Conservation (phyloP, 1,140 invertebrate species). For the Drosophila lini region DNA sequence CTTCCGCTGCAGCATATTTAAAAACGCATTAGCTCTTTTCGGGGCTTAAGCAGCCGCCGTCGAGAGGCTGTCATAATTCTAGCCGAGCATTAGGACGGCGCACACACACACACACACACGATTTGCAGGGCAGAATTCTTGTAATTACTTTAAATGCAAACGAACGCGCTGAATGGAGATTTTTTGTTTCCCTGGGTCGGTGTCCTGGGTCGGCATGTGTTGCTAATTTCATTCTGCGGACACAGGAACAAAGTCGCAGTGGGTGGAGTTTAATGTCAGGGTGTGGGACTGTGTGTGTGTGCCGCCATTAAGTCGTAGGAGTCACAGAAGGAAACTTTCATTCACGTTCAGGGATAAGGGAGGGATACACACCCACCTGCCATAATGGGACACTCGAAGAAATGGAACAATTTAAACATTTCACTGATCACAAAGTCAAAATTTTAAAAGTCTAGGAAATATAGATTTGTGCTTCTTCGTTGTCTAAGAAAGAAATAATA, state of each 20-base stretch:
- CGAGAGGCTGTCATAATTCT: slow-evolving; percentile 61
- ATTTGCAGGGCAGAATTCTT: slow-evolving; percentile 40
- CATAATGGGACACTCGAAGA: slow-evolving; percentile 17
- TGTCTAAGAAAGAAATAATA: no score
- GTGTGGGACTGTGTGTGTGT: slow-evolving; percentile 32
- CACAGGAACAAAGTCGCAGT: slow-evolving; percentile 35
- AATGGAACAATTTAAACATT: neutral
- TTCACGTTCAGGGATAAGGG: slow-evolving; percentile 31
- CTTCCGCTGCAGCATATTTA: slow-evolving; percentile 77
- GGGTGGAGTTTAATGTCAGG: slow-evolving; percentile 14
- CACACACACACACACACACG: slow-evolving; percentile 9
- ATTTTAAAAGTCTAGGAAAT: neutral
- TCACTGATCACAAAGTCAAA: no score
- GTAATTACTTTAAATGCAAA: slow-evolving; percentile 73
- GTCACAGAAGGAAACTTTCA: slow-evolving; percentile 66
- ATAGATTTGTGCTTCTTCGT: neutral
- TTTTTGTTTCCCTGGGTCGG: slow-evolving; percentile 14
- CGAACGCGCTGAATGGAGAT: slow-evolving; percentile 19
- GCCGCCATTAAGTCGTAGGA: slow-evolving; percentile 63
- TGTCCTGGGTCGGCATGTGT: slow-evolving; percentile 60
- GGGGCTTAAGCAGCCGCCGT: slow-evolving; percentile 24
- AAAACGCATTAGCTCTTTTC: slow-evolving; percentile 73
- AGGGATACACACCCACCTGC: slow-evolving; percentile 23
- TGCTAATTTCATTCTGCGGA: slow-evolving; percentile 72
- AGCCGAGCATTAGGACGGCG: slow-evolving; percentile 21